Evolutionary conservation across 1,140 invertebrate species (phyloP).

Genomic region (Brachionus paranguensis): DNA sequence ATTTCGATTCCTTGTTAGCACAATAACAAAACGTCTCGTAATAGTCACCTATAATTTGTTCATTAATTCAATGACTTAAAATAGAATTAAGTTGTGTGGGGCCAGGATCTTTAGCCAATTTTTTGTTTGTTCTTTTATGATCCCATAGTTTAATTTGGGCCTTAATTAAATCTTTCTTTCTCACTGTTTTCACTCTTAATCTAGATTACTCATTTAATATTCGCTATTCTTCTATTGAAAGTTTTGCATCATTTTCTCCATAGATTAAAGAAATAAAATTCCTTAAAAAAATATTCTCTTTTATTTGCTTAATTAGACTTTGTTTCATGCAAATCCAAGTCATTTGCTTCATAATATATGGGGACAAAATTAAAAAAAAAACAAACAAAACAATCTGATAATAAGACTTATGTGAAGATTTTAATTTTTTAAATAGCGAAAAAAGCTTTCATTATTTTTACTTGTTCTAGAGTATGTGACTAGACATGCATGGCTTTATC

Average conservation of each 20-base stretch:
- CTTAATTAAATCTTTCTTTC: background rate
- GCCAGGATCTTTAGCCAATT: background rate
- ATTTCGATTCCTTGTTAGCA: background rate
- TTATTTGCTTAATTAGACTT: too few species aligned
- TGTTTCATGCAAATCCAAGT: too few species aligned
- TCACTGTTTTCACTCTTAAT: background rate
- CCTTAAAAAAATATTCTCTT: too few species aligned
- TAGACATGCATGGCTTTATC: too few species aligned
- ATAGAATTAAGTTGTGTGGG: background rate
- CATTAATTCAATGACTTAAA: background rate
- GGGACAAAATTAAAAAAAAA: too few species aligned
- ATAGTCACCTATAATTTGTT: background rate
- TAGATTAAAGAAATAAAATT: too few species aligned
- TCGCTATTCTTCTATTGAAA: background rate
- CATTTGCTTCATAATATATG: too few species aligned
- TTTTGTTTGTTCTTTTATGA: background rate
- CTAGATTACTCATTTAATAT: background rate
- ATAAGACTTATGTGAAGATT: too few species aligned
- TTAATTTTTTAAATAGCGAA: too few species aligned
- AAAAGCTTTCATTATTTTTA: too few species aligned
- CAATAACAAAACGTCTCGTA: background rate
- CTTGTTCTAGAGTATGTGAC: too few species aligned
- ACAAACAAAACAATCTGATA: too few species aligned
- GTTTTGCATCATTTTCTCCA: background rate
- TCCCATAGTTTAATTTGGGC: background rate